Percentiles rank a stretch among this genome's conserved stretches.
Conservation (phyloP, 2,888 invertebrate genomes). For the Peribatodes rhomboidaria region DNA sequence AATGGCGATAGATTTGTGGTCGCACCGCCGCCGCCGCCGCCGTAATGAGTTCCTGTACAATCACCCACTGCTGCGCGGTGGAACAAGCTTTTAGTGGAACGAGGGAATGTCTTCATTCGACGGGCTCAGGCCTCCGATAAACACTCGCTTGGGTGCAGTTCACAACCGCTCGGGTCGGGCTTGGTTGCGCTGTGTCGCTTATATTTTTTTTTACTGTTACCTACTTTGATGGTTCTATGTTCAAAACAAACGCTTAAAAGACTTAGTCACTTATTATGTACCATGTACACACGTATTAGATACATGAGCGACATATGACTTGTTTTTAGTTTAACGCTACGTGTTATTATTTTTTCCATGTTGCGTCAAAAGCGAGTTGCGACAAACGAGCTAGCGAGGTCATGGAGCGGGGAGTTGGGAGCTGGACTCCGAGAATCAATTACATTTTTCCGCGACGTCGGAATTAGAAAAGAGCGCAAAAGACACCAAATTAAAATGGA, state of each 20-base stretch:
- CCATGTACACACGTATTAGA: no score
- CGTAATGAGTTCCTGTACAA: not conserved
- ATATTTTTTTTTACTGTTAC: no score
- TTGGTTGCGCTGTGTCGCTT: not conserved
- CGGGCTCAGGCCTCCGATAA: not conserved
- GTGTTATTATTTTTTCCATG: not conserved
- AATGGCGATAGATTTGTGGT: constrained; percentile 9
- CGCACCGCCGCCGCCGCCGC: not conserved
- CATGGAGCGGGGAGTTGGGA: not conserved
- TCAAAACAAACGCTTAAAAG: no score
- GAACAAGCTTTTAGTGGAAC: no score
- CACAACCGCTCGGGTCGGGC: not conserved
- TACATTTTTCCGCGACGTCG: constrained; percentile 34
- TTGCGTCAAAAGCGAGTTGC: not conserved
- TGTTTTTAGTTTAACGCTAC: not conserved
- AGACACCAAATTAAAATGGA: constrained; percentile 62
- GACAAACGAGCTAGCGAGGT: not conserved
- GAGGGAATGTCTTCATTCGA: not conserved
- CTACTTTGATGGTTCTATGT: no score
- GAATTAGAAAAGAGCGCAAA: constrained; percentile 50
- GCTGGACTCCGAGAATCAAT: constrained; percentile 15
- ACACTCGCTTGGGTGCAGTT: no score
- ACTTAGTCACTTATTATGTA: no score
- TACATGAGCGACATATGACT: not conserved
- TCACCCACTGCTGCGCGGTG: not conserved